Percentiles rank a stretch among this genome's conserved stretches.
phyloP scores from a whole-genome alignment of 2,888 invertebrate species.

The Drosophila picticornis region DNA sequence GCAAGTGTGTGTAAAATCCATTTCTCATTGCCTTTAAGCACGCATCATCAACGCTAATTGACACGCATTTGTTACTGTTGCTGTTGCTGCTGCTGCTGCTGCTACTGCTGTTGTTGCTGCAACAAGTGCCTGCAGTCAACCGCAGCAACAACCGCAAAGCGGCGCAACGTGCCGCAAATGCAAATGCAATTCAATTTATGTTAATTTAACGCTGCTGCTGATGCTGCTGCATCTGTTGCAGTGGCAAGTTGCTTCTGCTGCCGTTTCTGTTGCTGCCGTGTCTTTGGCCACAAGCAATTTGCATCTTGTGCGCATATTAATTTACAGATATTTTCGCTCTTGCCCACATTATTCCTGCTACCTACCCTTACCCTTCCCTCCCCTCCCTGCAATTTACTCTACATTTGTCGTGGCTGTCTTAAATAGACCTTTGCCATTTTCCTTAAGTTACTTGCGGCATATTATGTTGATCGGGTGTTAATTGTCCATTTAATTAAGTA shows the following conservation, averaged over 20 bases:
- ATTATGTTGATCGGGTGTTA: conserved; percentile 76
- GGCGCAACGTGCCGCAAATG: conserved; percentile 79
- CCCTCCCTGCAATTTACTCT: not conserved
- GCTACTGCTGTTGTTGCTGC: conserved; percentile 28
- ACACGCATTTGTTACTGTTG: conserved; percentile 72
- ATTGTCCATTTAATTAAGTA: conserved; percentile 83
- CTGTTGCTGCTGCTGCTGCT: conserved; percentile 10
- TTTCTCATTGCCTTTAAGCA: conserved; percentile 69
- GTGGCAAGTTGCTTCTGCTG: conserved; percentile 41
- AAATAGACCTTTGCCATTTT: conserved; percentile 47
- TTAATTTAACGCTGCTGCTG: conserved; percentile 79
- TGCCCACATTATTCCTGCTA: conserved; percentile 74
- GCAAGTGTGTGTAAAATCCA: conserved; percentile 68
- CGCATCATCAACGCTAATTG: conserved; percentile 80
- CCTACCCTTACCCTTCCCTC: not conserved
- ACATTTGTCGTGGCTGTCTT: conserved; percentile 32
- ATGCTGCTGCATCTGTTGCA: conserved; percentile 35
- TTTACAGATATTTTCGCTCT: conserved; percentile 79
- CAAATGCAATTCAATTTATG: conserved; percentile 85
- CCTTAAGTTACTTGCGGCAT: conserved; percentile 30
- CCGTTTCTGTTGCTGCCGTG: conserved; percentile 52
- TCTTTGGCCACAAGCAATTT: conserved; percentile 78
- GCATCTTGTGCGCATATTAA: conserved; percentile 82
- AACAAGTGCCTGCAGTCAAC: conserved; percentile 53
- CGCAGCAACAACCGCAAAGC: conserved; percentile 70